Conservation (phyloP, 2,888 invertebrate species). For the Crocallis elinguaria region DNA sequence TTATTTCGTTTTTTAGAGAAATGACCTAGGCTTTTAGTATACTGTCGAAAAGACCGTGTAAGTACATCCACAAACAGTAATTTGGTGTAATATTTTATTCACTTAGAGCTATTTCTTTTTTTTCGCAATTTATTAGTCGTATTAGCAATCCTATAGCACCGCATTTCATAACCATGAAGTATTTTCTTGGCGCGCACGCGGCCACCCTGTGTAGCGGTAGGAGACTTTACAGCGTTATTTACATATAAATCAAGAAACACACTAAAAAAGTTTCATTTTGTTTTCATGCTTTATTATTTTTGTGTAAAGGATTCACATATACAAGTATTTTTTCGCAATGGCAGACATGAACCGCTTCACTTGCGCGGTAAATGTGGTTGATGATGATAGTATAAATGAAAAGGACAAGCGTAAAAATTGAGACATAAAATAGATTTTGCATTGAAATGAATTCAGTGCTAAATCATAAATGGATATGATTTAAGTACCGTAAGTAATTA, state of each 20-base stretch:
- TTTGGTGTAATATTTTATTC: no score
- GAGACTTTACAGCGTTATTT: constrained; percentile 52
- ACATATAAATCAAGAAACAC: constrained; percentile 59
- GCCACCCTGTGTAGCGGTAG: constrained; percentile 42
- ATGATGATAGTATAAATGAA: no score
- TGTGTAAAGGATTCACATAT: not conserved
- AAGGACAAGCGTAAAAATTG: no score
- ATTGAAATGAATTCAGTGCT: no score
- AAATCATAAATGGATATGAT: no score
- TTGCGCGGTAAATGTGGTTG: not conserved
- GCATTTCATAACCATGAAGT: constrained; percentile 40
- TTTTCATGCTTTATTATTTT: constrained; percentile 17
- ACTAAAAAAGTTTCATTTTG: constrained; percentile 27
- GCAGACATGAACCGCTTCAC: not conserved
- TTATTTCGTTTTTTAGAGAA: constrained; percentile 65
- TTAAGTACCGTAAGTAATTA: no score
- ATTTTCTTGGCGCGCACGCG: constrained; percentile 47
- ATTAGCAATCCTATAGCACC: constrained; percentile 16
- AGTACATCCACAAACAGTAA: not conserved
- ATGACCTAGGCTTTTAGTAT: constrained; percentile 42
- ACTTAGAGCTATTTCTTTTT: not conserved
- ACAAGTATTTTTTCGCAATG: not conserved
- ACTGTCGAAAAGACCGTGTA: constrained; percentile 2
- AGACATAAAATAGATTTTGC: no score
- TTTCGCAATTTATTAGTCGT: not conserved